Conservation (phyloP, 2,888 invertebrate genomes). For the Coenonympha arcania region DNA sequence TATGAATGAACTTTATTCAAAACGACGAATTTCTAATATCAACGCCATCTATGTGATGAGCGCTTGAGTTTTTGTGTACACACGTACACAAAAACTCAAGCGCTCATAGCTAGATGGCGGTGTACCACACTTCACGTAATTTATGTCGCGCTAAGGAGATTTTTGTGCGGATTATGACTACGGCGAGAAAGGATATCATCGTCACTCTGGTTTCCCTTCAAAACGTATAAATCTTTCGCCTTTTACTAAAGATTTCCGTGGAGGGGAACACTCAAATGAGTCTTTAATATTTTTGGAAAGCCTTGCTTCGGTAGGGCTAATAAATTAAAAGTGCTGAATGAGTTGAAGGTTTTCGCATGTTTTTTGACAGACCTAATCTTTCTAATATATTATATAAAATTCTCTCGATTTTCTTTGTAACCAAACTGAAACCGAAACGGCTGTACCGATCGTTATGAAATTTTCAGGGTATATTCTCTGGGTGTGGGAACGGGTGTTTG, state of each 20-base stretch:
- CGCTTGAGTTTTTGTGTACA: too few species aligned
- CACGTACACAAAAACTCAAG: background rate
- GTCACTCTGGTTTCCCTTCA: conserved; percentile 14
- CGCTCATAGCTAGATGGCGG: background rate
- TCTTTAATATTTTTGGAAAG: background rate
- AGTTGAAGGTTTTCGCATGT: too few species aligned
- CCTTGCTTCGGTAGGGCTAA: background rate
- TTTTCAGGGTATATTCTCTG: too few species aligned
- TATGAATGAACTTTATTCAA: too few species aligned
- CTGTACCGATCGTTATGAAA: too few species aligned
- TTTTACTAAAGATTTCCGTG: conserved; percentile 87
- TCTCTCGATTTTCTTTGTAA: too few species aligned
- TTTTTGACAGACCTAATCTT: too few species aligned
- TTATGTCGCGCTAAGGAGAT: conserved; percentile 1
- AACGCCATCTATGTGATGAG: background rate
- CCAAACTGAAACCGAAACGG: too few species aligned
- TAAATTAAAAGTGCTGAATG: too few species aligned
- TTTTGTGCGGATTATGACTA: background rate
- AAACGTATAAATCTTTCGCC: conserved; percentile 82
- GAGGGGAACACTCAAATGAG: conserved; percentile 75
- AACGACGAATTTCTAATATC: background rate
- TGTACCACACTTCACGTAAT: background rate
- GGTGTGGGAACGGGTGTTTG: too few species aligned
- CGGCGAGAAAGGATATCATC: too few species aligned
- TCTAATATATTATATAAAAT: too few species aligned